These are phyloP conservation scores for Myrmecobius fasciatus DNA, from an alignment of 2,113 vertebrate species.

Conservation along the genomic window DNA sequence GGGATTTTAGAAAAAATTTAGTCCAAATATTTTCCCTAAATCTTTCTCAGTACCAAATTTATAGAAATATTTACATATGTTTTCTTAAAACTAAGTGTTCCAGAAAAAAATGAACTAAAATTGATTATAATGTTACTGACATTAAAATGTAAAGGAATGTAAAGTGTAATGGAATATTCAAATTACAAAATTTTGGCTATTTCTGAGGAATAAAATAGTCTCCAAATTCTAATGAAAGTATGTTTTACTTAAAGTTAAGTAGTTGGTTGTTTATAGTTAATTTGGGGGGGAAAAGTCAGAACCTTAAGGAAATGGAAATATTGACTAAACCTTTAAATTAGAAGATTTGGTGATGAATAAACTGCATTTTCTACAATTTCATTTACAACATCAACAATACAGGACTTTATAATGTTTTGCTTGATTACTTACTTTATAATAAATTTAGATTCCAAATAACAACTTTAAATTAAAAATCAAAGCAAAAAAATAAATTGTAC, in stretches of 20 bases:
- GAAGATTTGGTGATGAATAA: background rate
- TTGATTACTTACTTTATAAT: background rate
- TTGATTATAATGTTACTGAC: background rate
- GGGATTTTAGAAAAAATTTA: background rate
- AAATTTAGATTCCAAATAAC: background rate
- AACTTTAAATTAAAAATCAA: background rate
- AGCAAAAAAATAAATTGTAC: background rate
- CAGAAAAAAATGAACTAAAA: background rate
- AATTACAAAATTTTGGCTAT: background rate
- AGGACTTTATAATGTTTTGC: background rate
- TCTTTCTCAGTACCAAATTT: background rate
- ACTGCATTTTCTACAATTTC: background rate
- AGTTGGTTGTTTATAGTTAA: background rate
- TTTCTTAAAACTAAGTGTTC: background rate
- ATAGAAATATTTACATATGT: background rate
- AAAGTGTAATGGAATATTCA: background rate
- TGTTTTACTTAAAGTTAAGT: background rate
- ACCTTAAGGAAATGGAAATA: slow-evolving; percentile 20
- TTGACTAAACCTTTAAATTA: background rate
- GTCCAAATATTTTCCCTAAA: background rate
- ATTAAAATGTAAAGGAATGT: background rate
- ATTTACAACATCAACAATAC: background rate
- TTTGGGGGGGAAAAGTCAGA: background rate
- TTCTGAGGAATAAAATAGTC: background rate
- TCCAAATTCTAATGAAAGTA: background rate